Conservation (phyloP, 2,797 vertebrate species). For the Fistularia tabacaria region DNA sequence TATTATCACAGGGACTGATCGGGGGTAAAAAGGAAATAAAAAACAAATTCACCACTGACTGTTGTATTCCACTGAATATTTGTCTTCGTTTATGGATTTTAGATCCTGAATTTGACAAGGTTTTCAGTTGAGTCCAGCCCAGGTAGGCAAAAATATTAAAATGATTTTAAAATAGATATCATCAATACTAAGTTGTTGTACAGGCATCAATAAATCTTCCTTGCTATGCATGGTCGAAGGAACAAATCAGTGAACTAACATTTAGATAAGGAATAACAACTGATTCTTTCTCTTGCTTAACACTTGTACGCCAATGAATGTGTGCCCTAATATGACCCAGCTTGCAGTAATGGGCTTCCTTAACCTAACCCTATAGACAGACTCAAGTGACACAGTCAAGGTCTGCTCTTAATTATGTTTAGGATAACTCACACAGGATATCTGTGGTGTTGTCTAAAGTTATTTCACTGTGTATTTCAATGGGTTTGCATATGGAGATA, state of each 20-base stretch:
- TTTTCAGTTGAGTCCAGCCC: too few species aligned
- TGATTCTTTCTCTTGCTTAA: slow-evolving; percentile 1
- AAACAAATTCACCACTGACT: too few species aligned
- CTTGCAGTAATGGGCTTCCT: slow-evolving; percentile 23
- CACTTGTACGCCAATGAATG: slow-evolving; percentile 17
- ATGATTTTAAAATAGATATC: too few species aligned
- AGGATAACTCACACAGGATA: slow-evolving; percentile 46
- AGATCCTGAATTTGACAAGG: slow-evolving; percentile 1
- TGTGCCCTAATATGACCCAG: slow-evolving; percentile 44
- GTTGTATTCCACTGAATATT: too few species aligned
- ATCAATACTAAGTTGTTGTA: too few species aligned
- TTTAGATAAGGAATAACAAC: too few species aligned
- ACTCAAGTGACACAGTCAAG: slow-evolving; percentile 16
- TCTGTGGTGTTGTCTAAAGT: slow-evolving; percentile 28
- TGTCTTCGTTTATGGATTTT: too few species aligned
- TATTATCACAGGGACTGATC: too few species aligned
- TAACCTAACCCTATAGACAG: slow-evolving; percentile 38
- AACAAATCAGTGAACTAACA: too few species aligned
- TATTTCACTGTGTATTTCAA: slow-evolving; percentile 11
- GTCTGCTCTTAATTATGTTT: slow-evolving; percentile 55
- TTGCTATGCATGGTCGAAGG: neutral
- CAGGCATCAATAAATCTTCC: slow-evolving; percentile 10
- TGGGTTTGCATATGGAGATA: too few species aligned
- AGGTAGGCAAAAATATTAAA: too few species aligned
- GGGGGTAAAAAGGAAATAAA: too few species aligned